Percentiles rank a stretch among this genome's conserved stretches.
Conservation (phyloP, 2,113 vertebrate genomes). For the Thryonomys swinderianus region DNA sequence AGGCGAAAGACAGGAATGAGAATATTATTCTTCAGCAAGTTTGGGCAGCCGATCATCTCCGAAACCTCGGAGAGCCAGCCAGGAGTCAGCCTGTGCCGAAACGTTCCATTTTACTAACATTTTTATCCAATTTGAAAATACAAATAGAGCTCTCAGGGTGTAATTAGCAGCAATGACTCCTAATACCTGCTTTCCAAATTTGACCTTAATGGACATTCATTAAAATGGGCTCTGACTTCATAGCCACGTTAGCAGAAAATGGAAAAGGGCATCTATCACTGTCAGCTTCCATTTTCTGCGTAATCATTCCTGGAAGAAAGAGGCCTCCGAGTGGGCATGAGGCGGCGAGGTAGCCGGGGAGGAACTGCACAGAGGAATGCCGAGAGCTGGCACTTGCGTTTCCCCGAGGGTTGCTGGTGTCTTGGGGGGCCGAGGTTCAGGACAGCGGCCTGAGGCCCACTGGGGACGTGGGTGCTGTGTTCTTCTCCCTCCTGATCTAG, state of each 20-base stretch:
- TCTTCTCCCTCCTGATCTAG: background rate
- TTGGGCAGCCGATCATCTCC: constrained; percentile 52
- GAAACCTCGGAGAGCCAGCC: constrained; percentile 63
- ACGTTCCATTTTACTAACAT: constrained; percentile 79
- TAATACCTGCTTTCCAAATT: constrained; percentile 81
- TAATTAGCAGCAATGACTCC: constrained; percentile 79
- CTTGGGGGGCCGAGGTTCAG: background rate
- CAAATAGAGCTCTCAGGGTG: constrained; percentile 82
- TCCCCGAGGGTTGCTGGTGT: background rate
- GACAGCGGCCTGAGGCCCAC: background rate
- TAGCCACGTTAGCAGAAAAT: constrained; percentile 65
- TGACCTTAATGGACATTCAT: constrained; percentile 80
- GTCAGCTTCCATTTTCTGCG: constrained; percentile 67
- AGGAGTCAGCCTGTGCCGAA: constrained; percentile 72
- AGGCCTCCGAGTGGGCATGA: constrained; percentile 13
- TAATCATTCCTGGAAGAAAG: constrained; percentile 74
- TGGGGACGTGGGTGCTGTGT: background rate
- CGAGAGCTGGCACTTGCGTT: background rate
- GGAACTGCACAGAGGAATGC: background rate
- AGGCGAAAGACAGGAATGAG: constrained; percentile 28
- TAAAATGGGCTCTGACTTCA: constrained; percentile 72
- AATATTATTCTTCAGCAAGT: constrained; percentile 69
- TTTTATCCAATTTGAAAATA: constrained; percentile 83
- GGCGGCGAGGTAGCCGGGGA: background rate
- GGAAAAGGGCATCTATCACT: constrained; percentile 77